Base-by-base conservation (phyloP, 1,140 invertebrate species). In the Drosophila arizonae region DNA sequence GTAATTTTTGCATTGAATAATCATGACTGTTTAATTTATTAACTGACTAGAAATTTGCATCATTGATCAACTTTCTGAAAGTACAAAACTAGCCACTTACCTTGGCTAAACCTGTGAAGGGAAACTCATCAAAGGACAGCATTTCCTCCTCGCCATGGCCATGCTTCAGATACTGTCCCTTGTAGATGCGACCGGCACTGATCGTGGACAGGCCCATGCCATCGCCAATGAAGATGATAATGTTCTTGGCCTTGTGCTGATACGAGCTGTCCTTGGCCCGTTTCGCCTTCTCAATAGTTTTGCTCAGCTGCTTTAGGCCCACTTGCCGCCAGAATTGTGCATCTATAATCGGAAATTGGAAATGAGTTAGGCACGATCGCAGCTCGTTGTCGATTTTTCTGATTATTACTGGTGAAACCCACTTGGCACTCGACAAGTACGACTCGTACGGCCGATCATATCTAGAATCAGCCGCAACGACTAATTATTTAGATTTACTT, bases 161-260 rank as follows among this genome's bases (percentile, higher is more conserved):
- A 41, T 84, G 78, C 28, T 93, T 92, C 36, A 92, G 82, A 26
- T 82, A 82, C 81, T 95, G 94, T 9, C 93, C 92, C 78, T 94
- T 94, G 50, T 94, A 93, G 61, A 96, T 96, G 58, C 96, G 91
- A 1, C 94, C 94, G 0, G 95, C 95, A 8, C 95, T 95, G 2
- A 96, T 93, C 0, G 96, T 96, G 5, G 95, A 92, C 51, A 96
- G 91, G 2, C 95, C 95, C 94, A 96, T 96, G 15, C 96, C 96
- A 91, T 97, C 96, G 0, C 95, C 96, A n/a, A 97, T 92, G 79
- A 96, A 95, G 43, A 97, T 90, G 28, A 96, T 94, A 15, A 96
- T 93, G 87, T 96, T 96, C 88, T 94, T 95, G 3, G 95, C 94
- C 87, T 95, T 96, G 36, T 58, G 72, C 13, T 52, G 57, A 54